Evolutionary conservation across 2,797 vertebrate genomes (phyloP).

Genomic region (Siniperca obscura): DNA sequence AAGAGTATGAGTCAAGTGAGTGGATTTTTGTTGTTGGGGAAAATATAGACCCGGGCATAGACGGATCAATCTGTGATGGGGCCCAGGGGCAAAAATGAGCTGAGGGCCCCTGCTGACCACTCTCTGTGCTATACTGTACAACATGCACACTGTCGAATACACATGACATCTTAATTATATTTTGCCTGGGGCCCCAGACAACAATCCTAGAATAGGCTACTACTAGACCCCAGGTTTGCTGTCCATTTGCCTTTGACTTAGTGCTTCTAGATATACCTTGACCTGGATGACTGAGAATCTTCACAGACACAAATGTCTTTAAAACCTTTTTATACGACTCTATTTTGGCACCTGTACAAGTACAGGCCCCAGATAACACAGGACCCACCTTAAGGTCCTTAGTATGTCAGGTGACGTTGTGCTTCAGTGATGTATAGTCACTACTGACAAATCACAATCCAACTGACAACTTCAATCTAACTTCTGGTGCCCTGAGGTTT

Average conservation of each 20-base stretch:
- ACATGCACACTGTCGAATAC: neutral
- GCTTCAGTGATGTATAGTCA: neutral
- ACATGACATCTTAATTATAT: neutral
- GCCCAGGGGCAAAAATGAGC: too few species aligned
- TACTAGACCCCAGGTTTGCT: neutral
- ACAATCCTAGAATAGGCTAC: neutral
- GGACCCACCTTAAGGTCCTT: too few species aligned
- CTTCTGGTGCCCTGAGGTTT: neutral
- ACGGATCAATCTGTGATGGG: too few species aligned
- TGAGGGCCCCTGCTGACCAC: too few species aligned
- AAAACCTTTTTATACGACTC: neutral
- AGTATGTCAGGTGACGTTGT: neutral
- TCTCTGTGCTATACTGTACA: neutral
- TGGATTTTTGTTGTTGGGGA: too few species aligned
- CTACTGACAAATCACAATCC: neutral
- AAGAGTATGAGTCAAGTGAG: too few species aligned
- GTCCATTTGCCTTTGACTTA: too few species aligned
- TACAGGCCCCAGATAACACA: neutral
- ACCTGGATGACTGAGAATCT: neutral
- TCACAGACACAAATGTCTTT: neutral
- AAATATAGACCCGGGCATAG: too few species aligned
- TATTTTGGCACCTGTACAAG: neutral
- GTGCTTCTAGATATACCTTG: neutral
- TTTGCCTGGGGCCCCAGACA: neutral
- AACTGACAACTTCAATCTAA: neutral